Evolutionary conservation across 2,113 vertebrate species (phyloP).

Genomic region (Pterocles gutturalis): DNA sequence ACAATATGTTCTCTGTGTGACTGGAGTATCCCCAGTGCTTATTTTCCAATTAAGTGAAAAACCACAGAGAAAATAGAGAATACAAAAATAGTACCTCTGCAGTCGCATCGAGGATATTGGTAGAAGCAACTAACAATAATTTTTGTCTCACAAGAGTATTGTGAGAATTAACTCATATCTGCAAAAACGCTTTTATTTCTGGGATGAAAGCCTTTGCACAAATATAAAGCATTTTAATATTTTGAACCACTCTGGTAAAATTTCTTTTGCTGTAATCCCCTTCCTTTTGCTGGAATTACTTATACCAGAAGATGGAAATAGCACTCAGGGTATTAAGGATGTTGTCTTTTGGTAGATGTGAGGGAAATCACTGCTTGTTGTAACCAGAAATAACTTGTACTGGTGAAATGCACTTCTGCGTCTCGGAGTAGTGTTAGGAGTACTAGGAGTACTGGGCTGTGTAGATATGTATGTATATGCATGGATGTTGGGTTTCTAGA

Average conservation of each 20-base stretch:
- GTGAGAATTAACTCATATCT: conserved; percentile 26
- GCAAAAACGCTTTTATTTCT: not conserved
- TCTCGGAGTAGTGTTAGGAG: not conserved
- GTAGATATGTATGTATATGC: too few species aligned
- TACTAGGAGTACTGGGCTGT: not conserved
- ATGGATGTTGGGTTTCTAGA: fast-evolving
- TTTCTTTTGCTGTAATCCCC: not conserved
- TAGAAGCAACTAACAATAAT: not conserved
- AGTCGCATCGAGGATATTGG: conserved; percentile 36
- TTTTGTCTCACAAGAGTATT: not conserved
- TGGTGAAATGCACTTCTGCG: not conserved
- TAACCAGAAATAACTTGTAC: not conserved
- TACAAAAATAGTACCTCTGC: not conserved
- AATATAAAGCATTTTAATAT: not conserved
- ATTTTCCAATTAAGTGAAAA: conserved; percentile 53
- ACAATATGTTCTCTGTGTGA: not conserved
- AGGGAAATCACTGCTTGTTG: not conserved
- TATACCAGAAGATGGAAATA: not conserved
- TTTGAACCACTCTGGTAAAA: not conserved
- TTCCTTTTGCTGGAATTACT: not conserved
- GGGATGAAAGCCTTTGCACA: not conserved
- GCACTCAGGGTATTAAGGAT: not conserved
- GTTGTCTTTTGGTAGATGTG: not conserved
- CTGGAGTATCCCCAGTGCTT: conserved; percentile 37
- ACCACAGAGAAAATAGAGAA: not conserved